Base-by-base conservation (phyloP, 2,113 vertebrate species). In the Chaetops frenatus region DNA sequence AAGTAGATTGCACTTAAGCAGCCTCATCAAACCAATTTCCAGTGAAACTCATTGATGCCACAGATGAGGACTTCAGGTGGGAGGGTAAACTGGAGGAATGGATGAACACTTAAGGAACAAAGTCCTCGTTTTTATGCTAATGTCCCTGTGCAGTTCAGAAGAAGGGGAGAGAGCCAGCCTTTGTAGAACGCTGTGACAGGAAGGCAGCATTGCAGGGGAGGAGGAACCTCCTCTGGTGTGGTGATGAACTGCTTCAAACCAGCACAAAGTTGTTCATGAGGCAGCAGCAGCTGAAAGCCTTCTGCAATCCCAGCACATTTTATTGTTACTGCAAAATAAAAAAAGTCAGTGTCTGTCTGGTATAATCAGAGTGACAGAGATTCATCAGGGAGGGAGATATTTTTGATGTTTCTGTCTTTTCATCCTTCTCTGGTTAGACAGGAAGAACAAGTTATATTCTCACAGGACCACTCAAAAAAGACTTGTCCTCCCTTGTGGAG, bases 1-100 rank as follows among this genome's bases (percentile, higher is more conserved):
- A 96, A 97, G 95, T 96, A 82, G 88, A 96, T 79, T 94, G 95
- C 97, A 95, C 83, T 97, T 97, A 97, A 97, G 96, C 61, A 97
- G 95, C 83, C 90, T 97, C 94, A 96, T 96, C 96, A 97, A 96
- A 96, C 88, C 77, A 81, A 92, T 91, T 94, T 90, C 81, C 79
- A 95, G 84, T 95, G 92, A 88, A 88, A 42, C 78, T 42, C 93
- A 95, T 83, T 97, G 93, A 94, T 80, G 61, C 38, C 86, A 94
- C 85, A 96, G 95, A 98, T 98, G 97, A 97, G 92, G 81, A 86
- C 88, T 97, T 98, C 92, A 94, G 96, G 94, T 97, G 96, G 89
- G 64, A 94, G 90, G 94, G 88, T 95, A 73, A 94, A 19, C 93
- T 86, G 71, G 74, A 96, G 94, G 94, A 92, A 78, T 78, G 95